Evolutionary conservation across 1,140 invertebrate species (phyloP), one percentile per base, ranked within the genome.

Genomic region (Drosophila azteca): DNA sequence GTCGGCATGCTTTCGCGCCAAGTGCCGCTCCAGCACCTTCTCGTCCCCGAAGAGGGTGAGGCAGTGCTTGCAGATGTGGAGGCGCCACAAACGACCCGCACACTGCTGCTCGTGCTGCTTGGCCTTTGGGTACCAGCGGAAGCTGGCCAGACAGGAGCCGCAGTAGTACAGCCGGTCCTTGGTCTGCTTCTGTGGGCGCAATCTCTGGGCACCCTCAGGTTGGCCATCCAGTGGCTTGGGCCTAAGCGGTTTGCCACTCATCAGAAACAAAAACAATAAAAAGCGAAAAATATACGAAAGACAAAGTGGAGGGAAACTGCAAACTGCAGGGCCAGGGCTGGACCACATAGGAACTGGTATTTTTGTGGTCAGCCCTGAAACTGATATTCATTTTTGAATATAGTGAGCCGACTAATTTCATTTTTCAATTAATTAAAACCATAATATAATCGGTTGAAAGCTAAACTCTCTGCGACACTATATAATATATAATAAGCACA

Each of bases 31-130:
- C 20, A 61, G 48, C 0, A 74, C 54, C n/a, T 70, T 29, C 50
- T 68, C 70, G 0, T 88, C 75, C 1, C 83, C 83, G 17, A 61
- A 87, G 5, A 87, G 44, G 1, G 83, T 82, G 6, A 88, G 45
- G 26, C 82, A 87, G 24, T 69, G 80, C 41, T 64, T 60, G 58
- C 82, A 87, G 35, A 87, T 67, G 41, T 78, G 61, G 6, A 87
- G 50, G 4, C 70, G 59, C 24, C 62, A 45, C 6, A 78, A 20
- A 11, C 51, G 76, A 1, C 66, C 50, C 4, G 45, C 66, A 41
- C 82, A 87, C 9, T 72, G 60, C 31, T 78, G 62, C 43, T 88
- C 78, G 35, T 87, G 82, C 0, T 50, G 35, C 62, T 82, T 82
- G 63, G 78, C 67, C 9, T 46, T 57, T 1, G 53, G 13, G 11